Evolutionary conservation across 2,797 vertebrate genomes (phyloP), one percentile per base, ranked within the genome.

Genomic region (Myotis myotis): DNA sequence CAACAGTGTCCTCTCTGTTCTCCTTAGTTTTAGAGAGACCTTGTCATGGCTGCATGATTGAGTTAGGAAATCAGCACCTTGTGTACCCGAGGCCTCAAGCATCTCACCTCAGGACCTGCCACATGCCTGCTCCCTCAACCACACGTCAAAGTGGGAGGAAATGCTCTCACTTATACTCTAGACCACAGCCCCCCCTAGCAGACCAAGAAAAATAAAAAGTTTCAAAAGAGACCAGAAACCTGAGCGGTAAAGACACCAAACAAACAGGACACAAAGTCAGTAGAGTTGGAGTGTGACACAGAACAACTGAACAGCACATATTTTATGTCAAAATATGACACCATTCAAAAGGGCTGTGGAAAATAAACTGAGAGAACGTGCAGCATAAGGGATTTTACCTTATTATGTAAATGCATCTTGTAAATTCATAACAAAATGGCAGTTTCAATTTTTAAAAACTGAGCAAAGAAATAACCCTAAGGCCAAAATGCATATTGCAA

Each of bases 291-390:
- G 20, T n/a, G 1, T 53, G 55, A 55, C 17, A 60, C 23, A 78
- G 25, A 94, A 38, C n/a, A 64, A 16, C 13, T 38, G 49, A 76
- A 53, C 16, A 93, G 64, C 1, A 44, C 51, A 49, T 33, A 76
- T 38, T 96, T 86, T 71, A 57, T 75, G 10, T 78, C 57, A 91
- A 87, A 89, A 89, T 89, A 47, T 64, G 44, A 83, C 23, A 81
- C 55, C 16, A 38, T 87, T 68, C 33, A 60, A 87, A 91, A 91
- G 8, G 13, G 8, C 70, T 16, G 5, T 74, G 53, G 91, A 33
- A 81, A 94, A 53, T 68, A 70, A 81, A 60, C 53, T 66, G 36
- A 89, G 70, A 80, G 90, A 96, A 79, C 0, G 6, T 36, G 5
- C 4, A 82, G 16, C 36, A 82, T 74, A 93, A 81, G 80, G 47